Conservation (phyloP, 2,113 vertebrate genomes). For the Toxotes jaculatrix region DNA sequence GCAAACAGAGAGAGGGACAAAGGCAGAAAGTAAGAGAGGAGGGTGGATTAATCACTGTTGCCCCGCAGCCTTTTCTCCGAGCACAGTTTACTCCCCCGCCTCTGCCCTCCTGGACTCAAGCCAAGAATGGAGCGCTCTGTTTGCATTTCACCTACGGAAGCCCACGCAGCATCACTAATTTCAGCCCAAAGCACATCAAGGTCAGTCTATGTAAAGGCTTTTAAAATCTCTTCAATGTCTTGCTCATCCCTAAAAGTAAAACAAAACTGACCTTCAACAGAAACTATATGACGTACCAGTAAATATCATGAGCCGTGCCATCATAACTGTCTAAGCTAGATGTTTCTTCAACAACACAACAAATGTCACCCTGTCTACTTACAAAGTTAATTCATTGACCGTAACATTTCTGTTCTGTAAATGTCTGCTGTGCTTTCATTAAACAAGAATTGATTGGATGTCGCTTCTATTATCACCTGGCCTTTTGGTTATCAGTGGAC, state of each 20-base stretch:
- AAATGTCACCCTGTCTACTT: slow-evolving; percentile 48
- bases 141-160: slow-evolving; percentile 82
- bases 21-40: slow-evolving; percentile 42
- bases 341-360: slow-evolving; percentile 29
- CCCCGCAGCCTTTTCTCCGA: slow-evolving; percentile 78
- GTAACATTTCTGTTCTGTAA: slow-evolving; percentile 52
- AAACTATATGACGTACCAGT: slow-evolving; percentile 23
- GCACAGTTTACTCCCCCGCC: slow-evolving; percentile 79
- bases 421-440: slow-evolving; percentile 72
- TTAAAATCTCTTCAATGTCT: slow-evolving; percentile 50
- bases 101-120: slow-evolving; percentile 71
- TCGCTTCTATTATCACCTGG: slow-evolving; percentile 42
- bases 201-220: slow-evolving; percentile 64
- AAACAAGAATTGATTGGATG: slow-evolving; percentile 66
- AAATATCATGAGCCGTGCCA: slow-evolving; percentile 22
- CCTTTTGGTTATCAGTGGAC: slow-evolving; percentile 49
- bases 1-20: slow-evolving; percentile 44
- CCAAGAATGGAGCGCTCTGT: slow-evolving; percentile 77
- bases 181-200: slow-evolving; percentile 59
- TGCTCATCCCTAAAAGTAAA: slow-evolving; percentile 30
- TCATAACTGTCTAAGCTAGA: slow-evolving; percentile 2
- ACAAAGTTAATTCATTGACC: slow-evolving; percentile 50
- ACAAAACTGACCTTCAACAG: slow-evolving; percentile 31
- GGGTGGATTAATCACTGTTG: slow-evolving; percentile 69
- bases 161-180: slow-evolving; percentile 71